These are phyloP conservation scores for Eupeodes luniger DNA, from an alignment of 2,888 invertebrate genomes.

Conservation along the genomic window DNA sequence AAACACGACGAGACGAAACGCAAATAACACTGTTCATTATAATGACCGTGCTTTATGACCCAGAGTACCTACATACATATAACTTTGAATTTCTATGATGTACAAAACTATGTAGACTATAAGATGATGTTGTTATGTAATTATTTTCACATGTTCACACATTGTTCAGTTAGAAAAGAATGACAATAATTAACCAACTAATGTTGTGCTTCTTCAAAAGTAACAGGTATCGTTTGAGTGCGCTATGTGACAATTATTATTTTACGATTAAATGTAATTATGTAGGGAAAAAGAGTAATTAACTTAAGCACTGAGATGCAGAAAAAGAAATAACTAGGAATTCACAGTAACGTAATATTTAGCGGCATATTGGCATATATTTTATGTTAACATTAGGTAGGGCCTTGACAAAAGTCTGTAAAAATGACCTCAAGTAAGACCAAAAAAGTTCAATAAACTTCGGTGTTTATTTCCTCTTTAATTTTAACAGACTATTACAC, in stretches of 20 bases:
- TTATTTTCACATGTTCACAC: conserved; percentile 67
- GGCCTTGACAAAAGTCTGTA: neutral
- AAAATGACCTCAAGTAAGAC: neutral
- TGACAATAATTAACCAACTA: conserved; percentile 14
- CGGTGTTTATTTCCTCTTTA: too few relatives aligned
- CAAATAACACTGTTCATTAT: neutral
- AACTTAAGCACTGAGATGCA: conserved; percentile 33
- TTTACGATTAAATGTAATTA: conserved; percentile 52
- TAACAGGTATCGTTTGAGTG: conserved; percentile 69
- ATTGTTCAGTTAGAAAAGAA: conserved; percentile 69
- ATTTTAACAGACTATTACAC: too few relatives aligned
- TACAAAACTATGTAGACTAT: neutral
- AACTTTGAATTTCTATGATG: conserved; percentile 13
- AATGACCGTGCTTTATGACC: conserved; percentile 62
- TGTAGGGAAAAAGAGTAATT: conserved; percentile 58
- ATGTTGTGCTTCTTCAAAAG: conserved; percentile 35
- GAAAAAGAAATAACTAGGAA: neutral
- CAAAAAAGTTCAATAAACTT: too few relatives aligned
- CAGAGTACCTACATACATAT: neutral
- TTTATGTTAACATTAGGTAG: neutral
- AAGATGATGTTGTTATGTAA: conserved; percentile 55
- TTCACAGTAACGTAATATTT: neutral
- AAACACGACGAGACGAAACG: conserved; percentile 9
- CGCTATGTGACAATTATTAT: conserved; percentile 69
- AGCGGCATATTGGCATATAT: neutral